Conservation (phyloP, 2,888 invertebrate genomes). For the Ectobius pallidus region DNA sequence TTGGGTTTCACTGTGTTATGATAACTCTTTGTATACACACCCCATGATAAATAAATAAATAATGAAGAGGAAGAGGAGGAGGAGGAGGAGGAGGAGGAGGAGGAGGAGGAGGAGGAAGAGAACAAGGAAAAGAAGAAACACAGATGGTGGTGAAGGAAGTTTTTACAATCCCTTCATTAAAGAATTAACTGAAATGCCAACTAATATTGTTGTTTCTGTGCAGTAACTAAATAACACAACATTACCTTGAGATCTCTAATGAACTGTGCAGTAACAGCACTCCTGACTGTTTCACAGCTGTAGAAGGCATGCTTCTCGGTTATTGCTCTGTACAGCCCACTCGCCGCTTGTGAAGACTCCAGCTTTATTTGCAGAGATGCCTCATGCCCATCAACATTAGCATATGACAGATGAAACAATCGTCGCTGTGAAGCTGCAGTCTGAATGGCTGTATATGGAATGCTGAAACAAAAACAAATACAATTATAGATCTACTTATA, state of each 20-base stretch:
- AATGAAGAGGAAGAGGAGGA: too few species aligned
- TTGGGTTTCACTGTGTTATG: too few species aligned
- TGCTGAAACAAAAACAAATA: conserved; percentile 57
- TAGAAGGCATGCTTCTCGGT: conserved; percentile 93
- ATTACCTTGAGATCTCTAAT: conserved; percentile 85
- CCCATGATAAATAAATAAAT: too few species aligned
- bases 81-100: too few species aligned
- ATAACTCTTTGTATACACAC: too few species aligned
- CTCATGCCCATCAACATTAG: conserved; percentile 70
- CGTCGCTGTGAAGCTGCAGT: conserved; percentile 78
- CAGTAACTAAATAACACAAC: too few species aligned
- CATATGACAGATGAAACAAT: conserved; percentile 76
- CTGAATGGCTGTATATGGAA: conserved; percentile 81
- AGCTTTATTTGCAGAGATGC: conserved; percentile 78
- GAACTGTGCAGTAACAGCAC: conserved; percentile 86
- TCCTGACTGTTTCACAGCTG: conserved; percentile 89
- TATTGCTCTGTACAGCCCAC: conserved; percentile 82
- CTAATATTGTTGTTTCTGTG: too few species aligned
- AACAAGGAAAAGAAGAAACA: too few species aligned
- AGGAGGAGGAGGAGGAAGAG: too few species aligned
- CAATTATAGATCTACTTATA: background rate
- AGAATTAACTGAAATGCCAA: too few species aligned
- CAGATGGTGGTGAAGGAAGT: too few species aligned
- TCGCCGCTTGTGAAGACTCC: conserved; percentile 80
- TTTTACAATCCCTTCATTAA: too few species aligned